Evolutionary conservation across 2,797 vertebrate species (phyloP).

Genomic region (Paedocypris micromegethes): DNA sequence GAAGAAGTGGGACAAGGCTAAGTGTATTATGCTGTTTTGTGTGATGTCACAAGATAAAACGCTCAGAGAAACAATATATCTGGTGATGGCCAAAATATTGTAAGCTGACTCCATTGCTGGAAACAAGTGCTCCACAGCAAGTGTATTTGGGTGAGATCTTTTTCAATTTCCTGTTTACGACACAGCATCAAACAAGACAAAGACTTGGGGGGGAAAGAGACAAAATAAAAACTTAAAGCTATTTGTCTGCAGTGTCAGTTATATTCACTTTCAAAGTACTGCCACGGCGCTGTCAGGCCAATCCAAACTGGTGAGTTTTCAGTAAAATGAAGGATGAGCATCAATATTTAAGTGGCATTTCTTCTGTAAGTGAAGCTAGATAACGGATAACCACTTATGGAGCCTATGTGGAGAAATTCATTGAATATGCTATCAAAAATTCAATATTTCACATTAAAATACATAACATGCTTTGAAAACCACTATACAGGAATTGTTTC

Average conservation of each 20-base stretch:
- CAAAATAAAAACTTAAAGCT: constrained; percentile 6
- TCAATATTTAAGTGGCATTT: constrained; percentile 26
- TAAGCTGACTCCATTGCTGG: not conserved
- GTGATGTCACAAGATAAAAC: constrained; percentile 18
- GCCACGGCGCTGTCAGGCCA: constrained; percentile 2
- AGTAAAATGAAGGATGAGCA: constrained; percentile 13
- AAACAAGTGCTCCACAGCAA: not conserved
- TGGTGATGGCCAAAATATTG: not conserved
- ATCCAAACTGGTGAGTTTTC: constrained; percentile 7
- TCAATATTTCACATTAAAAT: too few relatives aligned
- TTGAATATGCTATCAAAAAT: too few relatives aligned
- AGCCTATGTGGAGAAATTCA: constrained; percentile 10
- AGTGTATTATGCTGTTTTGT: constrained; percentile 14
- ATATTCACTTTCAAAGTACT: constrained; percentile 27
- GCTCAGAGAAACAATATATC: not conserved
- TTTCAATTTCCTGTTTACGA: constrained; percentile 30
- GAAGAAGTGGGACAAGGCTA: not conserved
- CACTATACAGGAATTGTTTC: too few relatives aligned
- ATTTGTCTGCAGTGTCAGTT: constrained; percentile 4
- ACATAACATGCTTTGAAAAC: too few relatives aligned
- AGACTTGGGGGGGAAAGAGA: not conserved
- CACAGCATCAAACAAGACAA: constrained; percentile 14
- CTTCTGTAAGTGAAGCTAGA: constrained; percentile 4
- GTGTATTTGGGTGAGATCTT: constrained; percentile 14
- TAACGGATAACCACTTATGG: constrained; percentile 24